phyloP scores from a whole-genome alignment of 2,797 vertebrate genomes.

The Gallinago solitaria region DNA sequence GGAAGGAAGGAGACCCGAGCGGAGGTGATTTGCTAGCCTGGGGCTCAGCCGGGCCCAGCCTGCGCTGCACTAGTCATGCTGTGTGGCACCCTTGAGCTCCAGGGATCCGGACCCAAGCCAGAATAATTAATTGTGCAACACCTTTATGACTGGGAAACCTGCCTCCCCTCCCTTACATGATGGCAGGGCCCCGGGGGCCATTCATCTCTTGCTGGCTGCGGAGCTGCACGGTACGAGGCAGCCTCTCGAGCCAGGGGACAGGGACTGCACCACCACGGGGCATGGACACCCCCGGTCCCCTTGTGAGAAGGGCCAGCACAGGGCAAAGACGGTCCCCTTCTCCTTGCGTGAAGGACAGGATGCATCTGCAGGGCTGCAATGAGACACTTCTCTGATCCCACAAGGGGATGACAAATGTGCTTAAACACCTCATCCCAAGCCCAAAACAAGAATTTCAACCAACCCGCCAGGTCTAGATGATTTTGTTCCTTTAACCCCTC shows the following conservation, averaged over 20 bases:
- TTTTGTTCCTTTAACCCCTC: neutral
- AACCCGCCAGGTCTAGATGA: neutral
- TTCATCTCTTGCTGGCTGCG: neutral
- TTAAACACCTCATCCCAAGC: neutral
- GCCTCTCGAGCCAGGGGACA: accelerated
- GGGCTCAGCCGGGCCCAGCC: neutral
- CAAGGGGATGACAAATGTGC: neutral
- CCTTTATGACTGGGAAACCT: slow-evolving; percentile 28
- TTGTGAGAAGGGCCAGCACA: accelerated
- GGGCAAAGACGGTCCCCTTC: accelerated
- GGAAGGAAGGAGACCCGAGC: accelerated
- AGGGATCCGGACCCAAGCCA: slow-evolving; percentile 2
- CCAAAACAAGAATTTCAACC: slow-evolving; percentile 4
- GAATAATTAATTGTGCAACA: slow-evolving; percentile 60
- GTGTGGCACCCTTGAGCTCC: slow-evolving; percentile 25
- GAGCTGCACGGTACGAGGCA: accelerated
- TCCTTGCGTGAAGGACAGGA: accelerated
- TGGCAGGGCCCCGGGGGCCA: neutral
- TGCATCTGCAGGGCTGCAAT: neutral
- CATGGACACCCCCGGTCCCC: accelerated
- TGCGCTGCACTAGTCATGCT: neutral
- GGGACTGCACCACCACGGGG: neutral
- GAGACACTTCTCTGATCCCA: neutral
- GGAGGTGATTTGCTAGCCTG: slow-evolving; percentile 59
- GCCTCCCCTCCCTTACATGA: slow-evolving; percentile 6